A percentile compares a stretch with the other conserved stretches of the same genome.
phyloP scores from a whole-genome alignment of 2,888 invertebrate species.

The Thumatha senex region DNA sequence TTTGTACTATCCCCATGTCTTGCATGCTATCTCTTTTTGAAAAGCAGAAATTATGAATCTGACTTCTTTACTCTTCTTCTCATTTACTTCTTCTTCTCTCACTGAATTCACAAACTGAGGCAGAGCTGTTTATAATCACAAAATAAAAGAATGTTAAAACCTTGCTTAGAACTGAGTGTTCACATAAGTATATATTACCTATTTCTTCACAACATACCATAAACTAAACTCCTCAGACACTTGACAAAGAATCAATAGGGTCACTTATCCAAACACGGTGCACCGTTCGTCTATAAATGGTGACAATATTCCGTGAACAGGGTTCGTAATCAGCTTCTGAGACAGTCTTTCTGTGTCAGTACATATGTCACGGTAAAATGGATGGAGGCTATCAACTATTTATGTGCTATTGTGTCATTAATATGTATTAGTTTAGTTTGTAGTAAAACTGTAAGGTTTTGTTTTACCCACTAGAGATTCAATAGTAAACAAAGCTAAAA shows the following conservation, averaged over 20 bases:
- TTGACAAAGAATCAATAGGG: conserved; percentile 14
- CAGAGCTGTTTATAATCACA: neutral
- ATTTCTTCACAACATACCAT: conserved; percentile 2
- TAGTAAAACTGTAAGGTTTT: neutral
- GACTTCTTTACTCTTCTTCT: too few relatives aligned
- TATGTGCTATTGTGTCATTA: conserved; percentile 22
- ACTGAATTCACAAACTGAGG: neutral
- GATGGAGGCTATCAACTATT: conserved; percentile 49
- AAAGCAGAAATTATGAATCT: neutral
- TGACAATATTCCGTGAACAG: conserved; percentile 29
- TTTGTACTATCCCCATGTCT: too few relatives aligned
- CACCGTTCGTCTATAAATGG: conserved; percentile 35
- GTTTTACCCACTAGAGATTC: neutral
- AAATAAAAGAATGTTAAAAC: neutral
- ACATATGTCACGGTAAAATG: conserved; percentile 65
- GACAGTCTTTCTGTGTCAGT: conserved; percentile 47
- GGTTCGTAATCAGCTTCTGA: conserved; percentile 37
- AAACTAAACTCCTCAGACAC: conserved; percentile 4
- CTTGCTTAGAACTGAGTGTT: neutral
- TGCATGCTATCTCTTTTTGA: too few relatives aligned
- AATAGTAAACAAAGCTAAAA: too few relatives aligned
- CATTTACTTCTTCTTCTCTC: too few relatives aligned
- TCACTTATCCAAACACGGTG: conserved; percentile 18
- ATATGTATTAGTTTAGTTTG: conserved; percentile 22
- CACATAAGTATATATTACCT: neutral